These are phyloP conservation scores for Cricetomys ansorgei DNA, from an alignment of 2,113 vertebrate species.

Conservation along the genomic window DNA sequence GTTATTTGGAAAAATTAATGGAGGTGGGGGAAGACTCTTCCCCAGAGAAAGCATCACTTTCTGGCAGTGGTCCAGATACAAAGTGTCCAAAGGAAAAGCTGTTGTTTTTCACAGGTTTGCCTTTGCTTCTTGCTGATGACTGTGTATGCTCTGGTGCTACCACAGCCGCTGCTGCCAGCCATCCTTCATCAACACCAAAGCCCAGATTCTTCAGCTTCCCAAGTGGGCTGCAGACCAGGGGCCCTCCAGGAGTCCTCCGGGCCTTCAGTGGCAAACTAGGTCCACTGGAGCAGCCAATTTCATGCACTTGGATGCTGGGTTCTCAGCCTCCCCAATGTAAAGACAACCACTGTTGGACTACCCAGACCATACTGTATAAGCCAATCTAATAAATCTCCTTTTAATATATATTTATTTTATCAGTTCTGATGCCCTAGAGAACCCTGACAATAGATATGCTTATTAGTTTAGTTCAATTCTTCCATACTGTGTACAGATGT, in stretches of 20 bases:
- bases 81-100: background rate
- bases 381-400: background rate
- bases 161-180: background rate
- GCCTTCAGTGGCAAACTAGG: background rate
- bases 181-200: background rate
- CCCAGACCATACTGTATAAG: too few relatives aligned
- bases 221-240: background rate
- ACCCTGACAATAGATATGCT: background rate
- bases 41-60: background rate
- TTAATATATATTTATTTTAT: background rate
- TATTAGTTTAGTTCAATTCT: background rate
- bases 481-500: background rate
- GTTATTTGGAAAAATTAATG: background rate
- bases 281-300: background rate
- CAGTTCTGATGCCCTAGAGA: background rate
- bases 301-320: background rate
- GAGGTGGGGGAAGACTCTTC: background rate
- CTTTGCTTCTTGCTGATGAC: background rate
- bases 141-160: background rate
- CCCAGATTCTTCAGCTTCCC: background rate
- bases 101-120: background rate
- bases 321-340: background rate
- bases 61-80: background rate
- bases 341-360: background rate
- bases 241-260: background rate